These are phyloP conservation scores for Strix uralensis DNA, from an alignment of 2,113 vertebrate genomes.

Conservation along the genomic window DNA sequence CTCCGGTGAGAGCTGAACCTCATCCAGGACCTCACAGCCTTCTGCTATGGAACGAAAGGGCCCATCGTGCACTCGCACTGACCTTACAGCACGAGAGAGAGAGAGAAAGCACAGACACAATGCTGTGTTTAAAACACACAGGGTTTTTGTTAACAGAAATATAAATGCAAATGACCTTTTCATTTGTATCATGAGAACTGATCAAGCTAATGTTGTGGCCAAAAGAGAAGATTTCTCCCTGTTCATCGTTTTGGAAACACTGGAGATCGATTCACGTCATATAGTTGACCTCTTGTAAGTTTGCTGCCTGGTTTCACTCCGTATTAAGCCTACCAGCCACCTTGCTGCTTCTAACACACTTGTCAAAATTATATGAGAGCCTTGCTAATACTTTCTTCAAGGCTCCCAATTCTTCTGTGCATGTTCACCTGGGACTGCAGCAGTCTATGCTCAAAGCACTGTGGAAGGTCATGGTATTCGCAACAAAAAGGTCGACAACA, in stretches of 20 bases:
- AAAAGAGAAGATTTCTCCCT: not conserved
- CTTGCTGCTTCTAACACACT: not conserved
- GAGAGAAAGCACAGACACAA: not conserved
- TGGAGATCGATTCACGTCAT: not conserved
- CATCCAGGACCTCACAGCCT: not conserved
- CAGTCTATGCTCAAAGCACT: not conserved
- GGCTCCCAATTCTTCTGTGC: not conserved
- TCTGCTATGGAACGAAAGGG: not conserved
- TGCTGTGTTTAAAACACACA: not conserved
- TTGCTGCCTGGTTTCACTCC: not conserved
- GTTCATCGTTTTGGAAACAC: not conserved
- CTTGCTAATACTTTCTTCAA: not conserved
- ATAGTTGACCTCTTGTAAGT: not conserved
- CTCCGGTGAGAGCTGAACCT: not conserved
- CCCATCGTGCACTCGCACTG: accelerated
- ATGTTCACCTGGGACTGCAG: not conserved
- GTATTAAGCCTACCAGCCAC: not conserved
- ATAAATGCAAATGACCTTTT: not conserved
- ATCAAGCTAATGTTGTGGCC: not conserved
- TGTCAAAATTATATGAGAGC: not conserved
- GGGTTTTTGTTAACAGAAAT: not conserved
- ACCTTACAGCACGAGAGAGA: accelerated
- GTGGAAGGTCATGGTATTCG: not conserved
- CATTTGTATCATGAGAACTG: not conserved
- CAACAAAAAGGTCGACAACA: not conserved